A percentile compares a stretch with the other conserved stretches of the same genome.
Evolutionary conservation across 2,113 vertebrate species (phyloP).

Genomic region (Eulacestoma nigropectus): DNA sequence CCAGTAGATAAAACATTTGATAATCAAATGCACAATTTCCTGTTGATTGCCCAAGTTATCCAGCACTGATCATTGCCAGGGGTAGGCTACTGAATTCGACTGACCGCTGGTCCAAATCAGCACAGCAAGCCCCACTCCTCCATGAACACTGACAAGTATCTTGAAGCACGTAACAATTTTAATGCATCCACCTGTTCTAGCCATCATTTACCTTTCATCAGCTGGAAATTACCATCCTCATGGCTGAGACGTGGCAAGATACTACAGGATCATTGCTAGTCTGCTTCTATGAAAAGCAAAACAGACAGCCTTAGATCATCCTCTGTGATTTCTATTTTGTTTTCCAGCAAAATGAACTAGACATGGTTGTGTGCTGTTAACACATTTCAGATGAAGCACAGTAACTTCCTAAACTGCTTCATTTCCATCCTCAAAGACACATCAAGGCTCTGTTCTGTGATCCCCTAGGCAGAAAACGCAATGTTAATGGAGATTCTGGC

Average conservation of each 20-base stretch:
- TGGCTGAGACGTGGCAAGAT: neutral
- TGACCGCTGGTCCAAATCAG: neutral
- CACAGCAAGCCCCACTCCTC: neutral
- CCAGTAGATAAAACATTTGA: neutral
- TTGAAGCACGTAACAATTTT: neutral
- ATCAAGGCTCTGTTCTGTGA: conserved; percentile 16
- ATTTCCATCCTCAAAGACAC: conserved; percentile 27
- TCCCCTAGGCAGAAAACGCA: conserved; percentile 10
- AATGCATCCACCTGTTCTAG: neutral
- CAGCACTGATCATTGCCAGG: neutral
- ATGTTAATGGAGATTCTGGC: neutral
- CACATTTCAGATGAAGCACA: neutral
- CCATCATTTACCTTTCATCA: conserved; percentile 15
- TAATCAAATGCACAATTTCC: neutral
- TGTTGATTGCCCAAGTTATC: neutral
- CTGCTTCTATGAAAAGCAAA: neutral
- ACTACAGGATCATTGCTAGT: neutral
- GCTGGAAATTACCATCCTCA: conserved; percentile 14
- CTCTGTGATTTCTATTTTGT: conserved; percentile 39
- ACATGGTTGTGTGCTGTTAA: neutral
- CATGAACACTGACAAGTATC: neutral
- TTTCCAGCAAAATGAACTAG: conserved; percentile 2
- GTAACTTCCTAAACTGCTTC: neutral
- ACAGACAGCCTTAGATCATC: conserved; percentile 15
- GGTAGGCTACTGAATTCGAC: neutral